Percentiles rank a stretch among this genome's conserved stretches.
These are phyloP conservation scores for Ariolimax columbianus DNA, from an alignment of 2,888 invertebrate species.

Conservation along the genomic window DNA sequence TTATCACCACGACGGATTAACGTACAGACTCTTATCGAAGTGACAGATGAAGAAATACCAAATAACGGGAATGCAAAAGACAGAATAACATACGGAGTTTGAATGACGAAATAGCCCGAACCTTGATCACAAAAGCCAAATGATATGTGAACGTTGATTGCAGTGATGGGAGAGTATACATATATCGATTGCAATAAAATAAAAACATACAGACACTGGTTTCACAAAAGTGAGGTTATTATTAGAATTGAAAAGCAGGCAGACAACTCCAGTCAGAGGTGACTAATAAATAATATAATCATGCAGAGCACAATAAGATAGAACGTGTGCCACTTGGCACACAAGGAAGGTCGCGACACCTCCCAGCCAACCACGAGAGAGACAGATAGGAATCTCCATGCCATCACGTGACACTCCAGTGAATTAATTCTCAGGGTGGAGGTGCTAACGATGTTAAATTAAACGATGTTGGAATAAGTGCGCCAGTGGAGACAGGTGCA, in stretches of 20 bases:
- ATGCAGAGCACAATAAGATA: neutral
- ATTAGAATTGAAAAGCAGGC: neutral
- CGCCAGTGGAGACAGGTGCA: neutral
- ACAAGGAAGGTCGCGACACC: neutral
- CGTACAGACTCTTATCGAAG: too few relatives aligned
- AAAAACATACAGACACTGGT: neutral
- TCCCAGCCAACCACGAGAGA: neutral
- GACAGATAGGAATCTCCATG: neutral
- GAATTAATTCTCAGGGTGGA: neutral
- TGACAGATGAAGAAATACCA: too few relatives aligned
- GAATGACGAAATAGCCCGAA: too few relatives aligned
- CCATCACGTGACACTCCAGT: neutral
- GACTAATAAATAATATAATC: constrained; percentile 36
- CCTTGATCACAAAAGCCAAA: too few relatives aligned
- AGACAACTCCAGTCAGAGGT: neutral
- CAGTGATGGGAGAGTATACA: neutral
- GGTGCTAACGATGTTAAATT: neutral
- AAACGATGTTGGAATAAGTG: neutral
- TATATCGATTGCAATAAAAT: too few relatives aligned
- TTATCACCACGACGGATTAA: too few relatives aligned
- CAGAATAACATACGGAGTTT: too few relatives aligned
- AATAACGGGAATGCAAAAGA: too few relatives aligned
- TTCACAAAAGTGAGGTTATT: neutral
- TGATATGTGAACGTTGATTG: too few relatives aligned
- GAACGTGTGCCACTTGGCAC: neutral